Evolutionary conservation across 2,888 invertebrate species (phyloP).

Genomic region (Agrochola lychnidis): DNA sequence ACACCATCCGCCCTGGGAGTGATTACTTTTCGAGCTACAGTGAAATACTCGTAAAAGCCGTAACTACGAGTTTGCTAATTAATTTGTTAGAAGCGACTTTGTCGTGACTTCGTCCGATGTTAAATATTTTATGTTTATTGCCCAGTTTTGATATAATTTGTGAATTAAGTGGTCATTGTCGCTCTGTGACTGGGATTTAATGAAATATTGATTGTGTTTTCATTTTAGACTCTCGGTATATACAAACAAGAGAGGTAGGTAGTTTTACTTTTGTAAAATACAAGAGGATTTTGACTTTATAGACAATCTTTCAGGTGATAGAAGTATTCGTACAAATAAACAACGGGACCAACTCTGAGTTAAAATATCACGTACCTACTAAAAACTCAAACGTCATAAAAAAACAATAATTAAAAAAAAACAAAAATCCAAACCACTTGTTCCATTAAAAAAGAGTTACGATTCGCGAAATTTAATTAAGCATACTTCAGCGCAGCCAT

Average conservation of each 20-base stretch:
- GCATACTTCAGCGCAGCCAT: constrained; percentile 15
- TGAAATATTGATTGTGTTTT: constrained; percentile 47
- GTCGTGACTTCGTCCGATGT: constrained; percentile 49
- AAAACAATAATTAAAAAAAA: background rate
- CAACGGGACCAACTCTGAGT: background rate
- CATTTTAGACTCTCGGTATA: background rate
- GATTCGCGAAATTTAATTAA: constrained; percentile 49
- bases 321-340: background rate
- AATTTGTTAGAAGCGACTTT: constrained; percentile 61
- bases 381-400: background rate
- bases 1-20: constrained; percentile 55
- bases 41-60: constrained; percentile 61
- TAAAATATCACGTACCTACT: background rate
- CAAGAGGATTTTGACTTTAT: background rate
- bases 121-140: constrained; percentile 61
- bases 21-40: constrained; percentile 62
- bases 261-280: too few species aligned
- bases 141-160: constrained; percentile 59
- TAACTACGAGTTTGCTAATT: constrained; percentile 61
- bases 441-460: constrained; percentile 16
- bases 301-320: rapidly evolving
- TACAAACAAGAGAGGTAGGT: background rate
- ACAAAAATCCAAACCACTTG: constrained; percentile 1
- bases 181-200: constrained; percentile 36
- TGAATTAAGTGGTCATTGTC: constrained; percentile 53